Evolutionary conservation across 2,888 invertebrate species (phyloP), one percentile per base, ranked within the genome.

Genomic region (Aplocera efformata): DNA sequence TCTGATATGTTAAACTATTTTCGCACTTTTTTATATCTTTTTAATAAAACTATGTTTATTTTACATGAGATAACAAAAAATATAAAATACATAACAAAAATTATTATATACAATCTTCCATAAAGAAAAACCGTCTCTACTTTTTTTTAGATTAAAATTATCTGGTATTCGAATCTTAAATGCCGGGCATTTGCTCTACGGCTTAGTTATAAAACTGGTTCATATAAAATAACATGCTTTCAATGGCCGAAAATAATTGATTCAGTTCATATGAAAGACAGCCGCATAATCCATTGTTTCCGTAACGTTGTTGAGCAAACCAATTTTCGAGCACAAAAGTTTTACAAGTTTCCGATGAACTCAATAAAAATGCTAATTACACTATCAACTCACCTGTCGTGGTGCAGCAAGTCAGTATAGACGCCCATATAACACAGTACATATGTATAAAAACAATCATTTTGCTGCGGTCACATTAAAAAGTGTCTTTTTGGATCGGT

Each of bases 371-470:
- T 83, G 77, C 70, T 72, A 82, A 80, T 78, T 74, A 67, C 67
- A 70, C 66, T 69, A 69, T 63, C 53, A 59, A 74, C 85, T 85
- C 65, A 88, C 88, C 86, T 78, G 82, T 82, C 51, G 78, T 81
- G 48, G 72, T 78, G 72, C 79, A 79, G 76, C 79, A 81, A 51
- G 77, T 74, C 60, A 83, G 57, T 58, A 88, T 62, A 57, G 79
- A 76, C 72, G 80, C 79, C 79, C 78, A 83, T 71, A 83, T 73
- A 63, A 79, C 85, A 83, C 80, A 77, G 62, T 86, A 85, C 65
- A 85, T 83, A 85, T 79, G 76, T 85, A 86, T 72, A 83, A 85
- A 86, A 84, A 79, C 72, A 77, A 84, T 82, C 88, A 88, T 88
- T 78, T 76, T 83, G 64, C 63, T 63, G 58, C 47, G 58, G 53